These are phyloP conservation scores for Tetraodon nigroviridis DNA, from an alignment of 2,113 vertebrate species.

Conservation along the genomic window DNA sequence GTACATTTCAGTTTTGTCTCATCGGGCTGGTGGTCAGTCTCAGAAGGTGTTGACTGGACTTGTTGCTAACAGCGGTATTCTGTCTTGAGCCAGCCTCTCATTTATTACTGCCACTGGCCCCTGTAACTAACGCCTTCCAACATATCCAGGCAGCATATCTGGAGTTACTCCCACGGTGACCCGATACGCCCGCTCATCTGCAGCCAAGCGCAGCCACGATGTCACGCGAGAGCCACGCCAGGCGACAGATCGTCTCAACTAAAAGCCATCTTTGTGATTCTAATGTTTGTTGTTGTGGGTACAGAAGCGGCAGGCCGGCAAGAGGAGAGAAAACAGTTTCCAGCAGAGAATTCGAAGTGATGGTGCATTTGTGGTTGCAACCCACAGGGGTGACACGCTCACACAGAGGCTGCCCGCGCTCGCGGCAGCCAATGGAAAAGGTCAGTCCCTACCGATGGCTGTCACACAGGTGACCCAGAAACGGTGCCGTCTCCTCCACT, in stretches of 20 bases:
- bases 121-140: constrained; percentile 42
- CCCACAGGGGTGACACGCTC: constrained; percentile 48
- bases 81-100: constrained; percentile 36
- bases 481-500: constrained; percentile 53
- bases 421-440: constrained; percentile 59
- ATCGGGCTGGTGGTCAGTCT: too few relatives aligned
- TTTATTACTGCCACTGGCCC: constrained; percentile 35
- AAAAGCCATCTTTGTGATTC: constrained; percentile 31
- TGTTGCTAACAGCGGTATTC: constrained; percentile 59
- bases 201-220: constrained; percentile 27
- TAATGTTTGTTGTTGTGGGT: constrained; percentile 34
- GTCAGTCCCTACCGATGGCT: constrained; percentile 64
- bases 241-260: constrained; percentile 36
- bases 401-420: constrained; percentile 33
- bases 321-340: constrained; percentile 1
- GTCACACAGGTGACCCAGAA: constrained; percentile 70
- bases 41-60: constrained; percentile 53
- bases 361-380: constrained; percentile 28
- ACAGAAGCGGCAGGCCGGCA: constrained; percentile 5
- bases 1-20: too few relatives aligned
- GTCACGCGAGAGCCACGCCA: constrained; percentile 37
- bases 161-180: constrained; percentile 50
- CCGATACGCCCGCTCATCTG: constrained; percentile 32
- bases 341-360: constrained; percentile 10
- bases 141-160: constrained; percentile 46